A percentile compares a stretch with the other conserved stretches of the same genome.
Conservation (phyloP, 2,797 vertebrate species). For the Neopelma chrysocephalum region DNA sequence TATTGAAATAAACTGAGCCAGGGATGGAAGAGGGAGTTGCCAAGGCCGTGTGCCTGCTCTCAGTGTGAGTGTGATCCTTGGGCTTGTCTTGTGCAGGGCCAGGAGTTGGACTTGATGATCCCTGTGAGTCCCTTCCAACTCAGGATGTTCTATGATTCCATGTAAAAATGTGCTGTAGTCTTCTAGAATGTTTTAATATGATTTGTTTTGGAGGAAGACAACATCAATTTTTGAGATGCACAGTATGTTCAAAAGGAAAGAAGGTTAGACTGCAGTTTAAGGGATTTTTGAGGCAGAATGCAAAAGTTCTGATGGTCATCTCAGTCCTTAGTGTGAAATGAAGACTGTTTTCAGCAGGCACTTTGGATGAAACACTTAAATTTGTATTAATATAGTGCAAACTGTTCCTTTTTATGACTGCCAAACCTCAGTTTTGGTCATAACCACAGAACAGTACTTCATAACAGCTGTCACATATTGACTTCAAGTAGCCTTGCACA, state of each 20-base stretch:
- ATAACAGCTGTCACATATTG: background rate
- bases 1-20: background rate
- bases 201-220: background rate
- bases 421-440: background rate
- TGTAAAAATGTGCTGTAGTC: background rate
- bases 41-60: background rate
- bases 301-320: background rate
- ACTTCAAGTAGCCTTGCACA: background rate
- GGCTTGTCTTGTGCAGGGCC: background rate
- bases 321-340: background rate
- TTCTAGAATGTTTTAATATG: background rate
- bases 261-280: background rate
- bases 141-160: background rate
- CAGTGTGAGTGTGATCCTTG: background rate
- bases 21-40: background rate
- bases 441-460: background rate
- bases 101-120: background rate
- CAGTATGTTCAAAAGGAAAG: background rate
- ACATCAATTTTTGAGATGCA: background rate
- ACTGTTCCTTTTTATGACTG: background rate
- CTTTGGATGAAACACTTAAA: background rate
- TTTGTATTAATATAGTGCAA: background rate
- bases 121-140: background rate
- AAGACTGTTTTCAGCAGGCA: background rate
- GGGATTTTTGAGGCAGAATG: background rate